Evolutionary conservation across 1,140 invertebrate species (phyloP), one percentile per base, ranked within the genome.

Genomic region (Orussus abietinus): DNA sequence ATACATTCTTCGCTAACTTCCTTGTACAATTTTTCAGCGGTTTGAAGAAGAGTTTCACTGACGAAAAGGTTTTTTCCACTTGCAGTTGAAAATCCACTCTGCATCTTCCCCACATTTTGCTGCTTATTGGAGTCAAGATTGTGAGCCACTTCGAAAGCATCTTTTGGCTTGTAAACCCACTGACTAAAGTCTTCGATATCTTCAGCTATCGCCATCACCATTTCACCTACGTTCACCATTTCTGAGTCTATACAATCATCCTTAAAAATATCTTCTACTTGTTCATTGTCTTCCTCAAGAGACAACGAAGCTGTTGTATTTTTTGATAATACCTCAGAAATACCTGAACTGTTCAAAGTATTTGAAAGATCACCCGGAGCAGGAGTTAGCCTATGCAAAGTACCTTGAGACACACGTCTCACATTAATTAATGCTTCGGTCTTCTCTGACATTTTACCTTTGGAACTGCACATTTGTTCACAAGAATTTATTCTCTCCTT

Each of bases 41-140:
- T 62, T 13, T 55, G 26, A 9, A 75, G 46, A 22, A 62, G 50
- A n/a, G 51, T 45, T 38, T 68, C 52, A 7, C 60, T 62, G 14
- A 75, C 42, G 14, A 12, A 37, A 11, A 77, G 57, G 38, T 42
- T 50, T 55, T 73, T 76, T 5, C 66, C 73, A 42, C 53, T 43
- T n/a, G 66, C 69, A 38, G 65, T 69, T 38, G 59, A 47, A 53
- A 69, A 70, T 17, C 56, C 57, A 29, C 33, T 19, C 17, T 35
- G 30, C n/a, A 15, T 6, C n/a, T 25, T 25, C n/a, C n/a, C 22
- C 22, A 25, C n/a, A 25, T 25, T 25, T 25, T 25, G 22, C 22
- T 25, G n/a, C 22, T 25, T 7, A 25, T 7, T 25, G 6, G 6
- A 25, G 22, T n/a, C n/a, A n/a, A n/a, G n/a, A n/a, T n/a, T n/a